These are phyloP conservation scores for Ormyrus pomaceus DNA, from an alignment of 2,888 invertebrate genomes.

Conservation along the genomic window DNA sequence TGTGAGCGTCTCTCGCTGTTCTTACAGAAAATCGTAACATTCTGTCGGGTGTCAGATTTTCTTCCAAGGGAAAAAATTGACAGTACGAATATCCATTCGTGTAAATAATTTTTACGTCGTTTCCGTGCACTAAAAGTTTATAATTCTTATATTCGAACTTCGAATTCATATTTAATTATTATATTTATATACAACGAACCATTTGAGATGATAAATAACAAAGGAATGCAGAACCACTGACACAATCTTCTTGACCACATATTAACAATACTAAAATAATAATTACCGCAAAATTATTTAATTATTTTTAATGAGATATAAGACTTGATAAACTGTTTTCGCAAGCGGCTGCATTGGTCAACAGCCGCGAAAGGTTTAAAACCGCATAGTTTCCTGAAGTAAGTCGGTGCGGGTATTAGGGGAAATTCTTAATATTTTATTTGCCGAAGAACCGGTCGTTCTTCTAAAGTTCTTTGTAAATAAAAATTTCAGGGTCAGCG, in stretches of 20 bases:
- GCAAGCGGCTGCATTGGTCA: neutral
- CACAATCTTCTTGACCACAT: neutral
- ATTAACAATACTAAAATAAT: neutral
- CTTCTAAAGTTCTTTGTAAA: constrained; percentile 9
- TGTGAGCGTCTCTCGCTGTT: constrained; percentile 55
- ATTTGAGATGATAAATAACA: neutral
- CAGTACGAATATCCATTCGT: constrained; percentile 56
- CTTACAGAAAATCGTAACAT: constrained; percentile 51
- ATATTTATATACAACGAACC: neutral
- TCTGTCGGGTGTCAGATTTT: constrained; percentile 52
- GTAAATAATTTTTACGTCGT: constrained; percentile 52
- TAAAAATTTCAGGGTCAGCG: constrained; percentile 30
- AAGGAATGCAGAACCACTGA: neutral
- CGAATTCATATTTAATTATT: neutral
- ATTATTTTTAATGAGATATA: neutral
- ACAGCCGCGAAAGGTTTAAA: neutral
- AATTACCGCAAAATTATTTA: neutral
- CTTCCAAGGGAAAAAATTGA: constrained; percentile 53
- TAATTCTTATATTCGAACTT: no score
- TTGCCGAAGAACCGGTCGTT: constrained; percentile 33
- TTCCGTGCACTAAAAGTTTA: constrained; percentile 33
- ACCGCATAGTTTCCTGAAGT: constrained; percentile 11
- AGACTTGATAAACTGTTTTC: neutral
- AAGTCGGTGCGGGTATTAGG: neutral
- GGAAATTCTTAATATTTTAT: neutral